phyloP scores from a whole-genome alignment of 2,888 invertebrate species.

The Folsomia candida region DNA sequence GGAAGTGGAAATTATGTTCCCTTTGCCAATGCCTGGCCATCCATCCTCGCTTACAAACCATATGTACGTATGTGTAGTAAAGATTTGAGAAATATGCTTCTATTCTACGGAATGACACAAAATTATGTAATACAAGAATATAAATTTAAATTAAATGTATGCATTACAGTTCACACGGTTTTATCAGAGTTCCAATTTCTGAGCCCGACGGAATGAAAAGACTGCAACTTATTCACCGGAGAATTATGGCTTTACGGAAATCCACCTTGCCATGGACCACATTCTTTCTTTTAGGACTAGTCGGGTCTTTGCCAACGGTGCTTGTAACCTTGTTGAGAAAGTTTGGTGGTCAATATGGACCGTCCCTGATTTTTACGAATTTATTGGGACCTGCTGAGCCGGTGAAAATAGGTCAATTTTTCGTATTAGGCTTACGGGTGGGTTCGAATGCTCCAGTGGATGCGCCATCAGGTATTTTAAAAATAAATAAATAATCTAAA shows the following conservation, averaged over 20 bases:
- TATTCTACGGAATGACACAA: too few species aligned
- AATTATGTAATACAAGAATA: too few species aligned
- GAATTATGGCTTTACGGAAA: background rate
- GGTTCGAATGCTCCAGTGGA: background rate
- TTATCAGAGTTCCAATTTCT: background rate
- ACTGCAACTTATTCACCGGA: background rate
- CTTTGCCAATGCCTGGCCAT: background rate
- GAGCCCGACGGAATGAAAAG: background rate
- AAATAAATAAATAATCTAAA: background rate
- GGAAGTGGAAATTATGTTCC: background rate
- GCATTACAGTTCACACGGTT: background rate
- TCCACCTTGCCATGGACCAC: background rate
- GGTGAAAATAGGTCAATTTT: background rate
- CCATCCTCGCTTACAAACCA: background rate
- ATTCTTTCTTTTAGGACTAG: background rate
- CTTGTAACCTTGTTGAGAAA: background rate
- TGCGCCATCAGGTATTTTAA: background rate
- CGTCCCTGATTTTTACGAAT: background rate
- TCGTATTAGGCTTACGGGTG: background rate
- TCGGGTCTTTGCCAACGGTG: background rate
- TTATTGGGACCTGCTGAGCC: background rate
- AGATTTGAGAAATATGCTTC: background rate
- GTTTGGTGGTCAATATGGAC: background rate
- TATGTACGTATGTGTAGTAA: too few species aligned
- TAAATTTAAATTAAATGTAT: background rate